A percentile compares a stretch with the other conserved stretches of the same genome.
These are phyloP conservation scores for Chironex yamaguchii DNA, from an alignment of 30 jellyfish, hydroid and myxozoan genomes.

Conservation along the genomic window DNA sequence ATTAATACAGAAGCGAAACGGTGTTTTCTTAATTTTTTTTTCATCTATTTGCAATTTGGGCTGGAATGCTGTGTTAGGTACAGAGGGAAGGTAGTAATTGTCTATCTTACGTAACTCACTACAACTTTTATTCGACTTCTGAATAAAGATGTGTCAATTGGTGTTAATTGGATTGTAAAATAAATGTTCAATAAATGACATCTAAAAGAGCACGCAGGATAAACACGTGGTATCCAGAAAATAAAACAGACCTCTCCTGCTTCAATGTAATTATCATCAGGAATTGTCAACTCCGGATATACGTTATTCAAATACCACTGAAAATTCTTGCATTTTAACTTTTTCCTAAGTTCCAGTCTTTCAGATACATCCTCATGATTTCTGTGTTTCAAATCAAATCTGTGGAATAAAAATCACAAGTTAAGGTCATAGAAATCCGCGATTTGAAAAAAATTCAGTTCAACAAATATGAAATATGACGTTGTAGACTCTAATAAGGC, in stretches of 20 bases:
- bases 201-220: not conserved
- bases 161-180: not conserved
- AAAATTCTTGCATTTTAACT: conserved; percentile 84
- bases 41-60: no score
- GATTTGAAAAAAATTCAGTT: no score
- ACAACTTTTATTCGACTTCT: no score
- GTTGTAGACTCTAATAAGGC: no score
- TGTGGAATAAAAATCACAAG: not conserved
- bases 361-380: conserved; percentile 93
- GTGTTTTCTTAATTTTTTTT: no score
- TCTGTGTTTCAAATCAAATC: conserved; percentile 94
- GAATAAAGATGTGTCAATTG: no score
- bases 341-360: conserved; percentile 70
- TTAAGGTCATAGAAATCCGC: no score
- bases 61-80: no score
- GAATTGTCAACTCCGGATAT: conserved; percentile 95
- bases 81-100: no score
- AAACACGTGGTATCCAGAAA: not conserved
- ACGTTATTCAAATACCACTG: conserved; percentile 93
- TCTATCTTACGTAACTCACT: no score
- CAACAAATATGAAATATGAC: no score
- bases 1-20: no score
- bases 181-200: not conserved
- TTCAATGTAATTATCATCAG: conserved; percentile 94
- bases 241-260: conserved; percentile 94